These are phyloP conservation scores for Eledone cirrhosa DNA, from an alignment of 2,888 invertebrate genomes.

Conservation along the genomic window DNA sequence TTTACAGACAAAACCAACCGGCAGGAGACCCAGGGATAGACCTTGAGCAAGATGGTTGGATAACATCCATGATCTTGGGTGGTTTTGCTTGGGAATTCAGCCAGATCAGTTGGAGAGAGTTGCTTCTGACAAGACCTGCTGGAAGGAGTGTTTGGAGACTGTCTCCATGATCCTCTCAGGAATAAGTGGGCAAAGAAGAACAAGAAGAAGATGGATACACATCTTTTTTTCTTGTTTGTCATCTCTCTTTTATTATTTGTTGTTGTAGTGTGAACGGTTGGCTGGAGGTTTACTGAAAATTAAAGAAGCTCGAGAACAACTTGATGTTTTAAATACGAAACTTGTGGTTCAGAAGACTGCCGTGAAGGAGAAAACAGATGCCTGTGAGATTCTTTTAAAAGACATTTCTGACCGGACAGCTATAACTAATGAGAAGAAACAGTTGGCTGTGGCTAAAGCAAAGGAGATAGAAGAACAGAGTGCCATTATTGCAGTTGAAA, in stretches of 20 bases:
- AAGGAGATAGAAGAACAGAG: conserved; percentile 84
- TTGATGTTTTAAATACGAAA: conserved; percentile 81
- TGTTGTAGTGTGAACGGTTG: conserved; percentile 75
- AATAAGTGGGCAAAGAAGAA: too few relatives aligned
- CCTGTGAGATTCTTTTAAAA: conserved; percentile 80
- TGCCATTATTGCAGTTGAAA: conserved; percentile 81
- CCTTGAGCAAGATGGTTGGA: too few relatives aligned
- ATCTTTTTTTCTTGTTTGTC: background rate
- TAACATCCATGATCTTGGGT: too few relatives aligned
- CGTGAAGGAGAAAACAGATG: conserved; percentile 82
- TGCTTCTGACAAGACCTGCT: too few relatives aligned
- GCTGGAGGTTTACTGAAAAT: conserved; percentile 82
- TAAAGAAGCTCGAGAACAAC: conserved; percentile 84
- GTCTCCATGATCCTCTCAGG: too few relatives aligned
- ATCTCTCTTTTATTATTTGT: background rate
- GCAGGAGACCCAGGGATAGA: too few relatives aligned
- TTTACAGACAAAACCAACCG: too few relatives aligned
- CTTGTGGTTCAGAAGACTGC: conserved; percentile 84
- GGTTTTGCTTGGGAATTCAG: too few relatives aligned
- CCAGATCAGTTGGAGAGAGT: too few relatives aligned
- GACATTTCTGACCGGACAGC: conserved; percentile 75
- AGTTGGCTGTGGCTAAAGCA: conserved; percentile 81
- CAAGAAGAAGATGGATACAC: background rate
- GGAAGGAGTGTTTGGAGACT: too few relatives aligned
- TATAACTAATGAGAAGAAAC: conserved; percentile 79